Base-by-base conservation (phyloP, 2,113 vertebrate species). In the Gasterosteus aculeatus region DNA sequence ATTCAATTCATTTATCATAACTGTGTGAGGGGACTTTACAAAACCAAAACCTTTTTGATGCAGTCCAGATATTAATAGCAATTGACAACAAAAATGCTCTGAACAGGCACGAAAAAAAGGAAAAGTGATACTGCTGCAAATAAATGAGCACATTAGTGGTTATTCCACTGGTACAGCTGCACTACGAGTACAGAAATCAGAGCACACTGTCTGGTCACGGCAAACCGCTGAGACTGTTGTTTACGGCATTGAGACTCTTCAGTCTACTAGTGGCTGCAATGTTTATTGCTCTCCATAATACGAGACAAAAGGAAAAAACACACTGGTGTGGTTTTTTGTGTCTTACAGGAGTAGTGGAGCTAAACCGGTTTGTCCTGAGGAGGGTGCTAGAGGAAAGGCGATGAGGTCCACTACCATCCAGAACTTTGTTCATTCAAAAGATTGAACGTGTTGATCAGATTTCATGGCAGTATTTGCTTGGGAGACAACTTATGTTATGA, bases 361-460 rank as follows among this genome's bases (percentile, higher is more conserved):
- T 42, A 33, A 38, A 46, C 44, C 16, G 16, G 47, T 41, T 22
- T 39, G 71, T 60, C 84, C 84, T 81, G 69, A 75, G 77, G 88
- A 85, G 77, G 82, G 80, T 69, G 84, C 84, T 85, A 81, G 72
- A 88, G 72, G 75, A 83, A 73, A 85, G 79, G n/a, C 74, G 58
- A 38, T 26, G 26, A 68, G 69, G 22, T 60, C 51, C 22, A 58
- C 65, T 72, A 19, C 33, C 51, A 61, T 49, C 15, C 49, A 29
- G 16, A 60, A 38, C 2, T 56, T 58, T 3, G 53, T 18, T 7
- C 12, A 3, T 29, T 60, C 60, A 75, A 57, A 47, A 65, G 29
- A 29, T 22, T 18, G 12, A 33, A 42, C 71, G 46, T 22, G 18
- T 66, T 66, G 8, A 58, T 60, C n/a, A 69, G 0, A 72, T 68